phyloP scores from a whole-genome alignment of 2,888 invertebrate species.

The Drosophila pseudotalamancana region DNA sequence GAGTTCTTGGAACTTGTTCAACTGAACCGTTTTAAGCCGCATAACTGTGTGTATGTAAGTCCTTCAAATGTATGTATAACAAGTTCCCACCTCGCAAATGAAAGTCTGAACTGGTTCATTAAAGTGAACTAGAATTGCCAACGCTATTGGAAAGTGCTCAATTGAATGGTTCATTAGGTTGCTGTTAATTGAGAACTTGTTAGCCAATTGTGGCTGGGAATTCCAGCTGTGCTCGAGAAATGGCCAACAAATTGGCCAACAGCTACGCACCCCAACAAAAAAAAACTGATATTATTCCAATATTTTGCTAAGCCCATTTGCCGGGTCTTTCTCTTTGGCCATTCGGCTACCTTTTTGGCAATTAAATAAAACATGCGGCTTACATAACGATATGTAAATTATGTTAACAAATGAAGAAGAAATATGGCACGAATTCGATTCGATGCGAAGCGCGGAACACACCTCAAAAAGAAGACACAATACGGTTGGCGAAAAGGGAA shows the following conservation, averaged over 20 bases:
- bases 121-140: too few species aligned
- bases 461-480: constrained; percentile 59
- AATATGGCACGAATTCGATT: constrained; percentile 58
- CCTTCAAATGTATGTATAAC: too few species aligned
- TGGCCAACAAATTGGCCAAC: constrained; percentile 27
- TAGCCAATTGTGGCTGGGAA: constrained; percentile 12
- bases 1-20: too few species aligned
- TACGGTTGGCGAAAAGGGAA: constrained; percentile 48
- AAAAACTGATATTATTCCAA: constrained; percentile 40
- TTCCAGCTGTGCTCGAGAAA: constrained; percentile 37
- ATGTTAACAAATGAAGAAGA: constrained; percentile 75
- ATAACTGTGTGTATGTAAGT: too few species aligned
- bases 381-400: constrained; percentile 77
- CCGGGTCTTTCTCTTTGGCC: constrained; percentile 48
- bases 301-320: constrained; percentile 56
- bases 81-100: background rate
- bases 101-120: too few species aligned
- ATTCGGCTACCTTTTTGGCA: constrained; percentile 55
- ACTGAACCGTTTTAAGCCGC: too few species aligned
- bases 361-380: constrained; percentile 77
- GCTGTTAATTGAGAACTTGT: constrained; percentile 33
- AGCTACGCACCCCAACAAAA: constrained; percentile 26
- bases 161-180: constrained; percentile 18
- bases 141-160: constrained; percentile 25
- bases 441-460: constrained; percentile 49